These are phyloP conservation scores for Autographa pulchrina DNA, from an alignment of 2,888 invertebrate species.

Conservation along the genomic window DNA sequence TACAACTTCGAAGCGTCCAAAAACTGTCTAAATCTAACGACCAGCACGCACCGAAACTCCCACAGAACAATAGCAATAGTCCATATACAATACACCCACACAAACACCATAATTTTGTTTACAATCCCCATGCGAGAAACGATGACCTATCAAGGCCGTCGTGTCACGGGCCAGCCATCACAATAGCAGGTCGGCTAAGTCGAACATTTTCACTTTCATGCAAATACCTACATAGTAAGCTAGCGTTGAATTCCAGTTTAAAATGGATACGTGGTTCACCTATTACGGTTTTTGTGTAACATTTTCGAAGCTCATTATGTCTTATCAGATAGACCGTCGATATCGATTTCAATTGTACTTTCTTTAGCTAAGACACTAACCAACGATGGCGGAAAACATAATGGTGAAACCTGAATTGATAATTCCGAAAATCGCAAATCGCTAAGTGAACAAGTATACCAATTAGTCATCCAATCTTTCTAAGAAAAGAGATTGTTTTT, in stretches of 20 bases:
- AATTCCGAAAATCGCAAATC: neutral
- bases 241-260: slow-evolving; percentile 60
- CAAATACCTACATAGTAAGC: slow-evolving; percentile 67
- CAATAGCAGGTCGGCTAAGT: slow-evolving; percentile 79
- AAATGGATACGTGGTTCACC: slow-evolving; percentile 41
- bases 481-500: neutral
- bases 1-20: neutral
- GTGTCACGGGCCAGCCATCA: slow-evolving; percentile 77
- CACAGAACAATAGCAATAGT: slow-evolving; percentile 53
- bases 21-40: slow-evolving; percentile 19
- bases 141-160: slow-evolving; percentile 81
- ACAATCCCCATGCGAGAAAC: slow-evolving; percentile 73
- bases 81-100: slow-evolving; percentile 55
- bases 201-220: slow-evolving; percentile 82
- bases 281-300: slow-evolving; percentile 37
- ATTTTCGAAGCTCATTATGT: slow-evolving; percentile 33
- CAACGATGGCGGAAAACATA: neutral
- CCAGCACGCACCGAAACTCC: slow-evolving; percentile 18
- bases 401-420: neutral
- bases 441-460: too few species aligned
- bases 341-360: neutral
- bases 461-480: neutral
- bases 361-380: neutral
- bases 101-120: slow-evolving; percentile 73
- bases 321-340: neutral